phyloP scores from a whole-genome alignment of 2,888 invertebrate genomes.

The Noctua fimbriata region DNA sequence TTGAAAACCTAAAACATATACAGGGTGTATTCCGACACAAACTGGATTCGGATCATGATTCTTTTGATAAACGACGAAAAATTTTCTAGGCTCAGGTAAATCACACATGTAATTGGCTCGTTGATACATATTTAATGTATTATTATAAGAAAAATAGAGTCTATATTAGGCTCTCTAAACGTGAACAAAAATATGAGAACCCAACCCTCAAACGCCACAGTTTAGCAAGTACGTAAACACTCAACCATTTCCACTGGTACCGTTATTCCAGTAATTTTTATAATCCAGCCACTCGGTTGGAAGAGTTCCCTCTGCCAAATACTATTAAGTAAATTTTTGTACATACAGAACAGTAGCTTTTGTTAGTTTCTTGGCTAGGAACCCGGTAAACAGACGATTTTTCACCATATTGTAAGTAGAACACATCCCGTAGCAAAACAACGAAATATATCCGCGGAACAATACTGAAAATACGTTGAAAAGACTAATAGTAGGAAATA shows the following conservation, averaged over 20 bases:
- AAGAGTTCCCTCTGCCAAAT: slow-evolving; percentile 78
- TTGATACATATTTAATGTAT: not conserved
- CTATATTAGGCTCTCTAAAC: not conserved
- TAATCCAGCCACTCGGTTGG: slow-evolving; percentile 68
- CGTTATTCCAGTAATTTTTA: slow-evolving; percentile 71
- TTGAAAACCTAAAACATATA: not conserved
- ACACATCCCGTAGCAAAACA: slow-evolving; percentile 65
- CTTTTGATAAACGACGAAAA: not conserved
- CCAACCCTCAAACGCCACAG: slow-evolving; percentile 11
- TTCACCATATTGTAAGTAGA: slow-evolving; percentile 72
- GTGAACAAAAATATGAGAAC: slow-evolving; percentile 5
- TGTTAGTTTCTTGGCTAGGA: slow-evolving; percentile 79
- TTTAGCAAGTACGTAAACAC: slow-evolving; percentile 35
- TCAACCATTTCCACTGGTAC: slow-evolving; percentile 40
- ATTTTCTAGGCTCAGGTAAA: not conserved
- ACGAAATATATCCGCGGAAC: slow-evolving; percentile 53
- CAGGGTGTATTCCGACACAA: not conserved
- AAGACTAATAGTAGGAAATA: slow-evolving; percentile 22
- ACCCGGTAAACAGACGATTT: slow-evolving; percentile 75
- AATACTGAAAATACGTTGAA: slow-evolving; percentile 31
- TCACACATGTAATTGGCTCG: not conserved
- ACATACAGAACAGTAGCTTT: slow-evolving; percentile 76
- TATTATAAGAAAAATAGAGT: too few relatives aligned
- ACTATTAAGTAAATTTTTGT: slow-evolving; percentile 79
- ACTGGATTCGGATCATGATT: not conserved